Percentiles rank a stretch among this genome's conserved stretches.
Conservation (phyloP, 1,140 invertebrate species). For the Eufriesea mexicana region DNA sequence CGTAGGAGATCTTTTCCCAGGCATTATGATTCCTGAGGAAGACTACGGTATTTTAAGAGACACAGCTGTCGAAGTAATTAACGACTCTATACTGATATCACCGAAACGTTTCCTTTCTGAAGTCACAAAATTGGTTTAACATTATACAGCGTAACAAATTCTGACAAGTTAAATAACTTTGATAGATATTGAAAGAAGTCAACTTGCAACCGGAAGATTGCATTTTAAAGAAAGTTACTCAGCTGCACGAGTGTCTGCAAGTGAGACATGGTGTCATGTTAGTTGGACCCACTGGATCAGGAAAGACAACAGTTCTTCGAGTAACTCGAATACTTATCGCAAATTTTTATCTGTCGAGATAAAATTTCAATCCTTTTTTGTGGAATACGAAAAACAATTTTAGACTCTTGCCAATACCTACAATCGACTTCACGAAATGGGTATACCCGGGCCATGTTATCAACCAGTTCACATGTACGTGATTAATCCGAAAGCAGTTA, state of each 20-base stretch:
- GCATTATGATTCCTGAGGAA: constrained; percentile 88
- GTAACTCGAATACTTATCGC: constrained; percentile 74
- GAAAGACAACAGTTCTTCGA: constrained; percentile 88
- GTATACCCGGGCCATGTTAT: constrained; percentile 83
- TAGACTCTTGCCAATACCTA: constrained; percentile 87
- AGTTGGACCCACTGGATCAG: constrained; percentile 93
- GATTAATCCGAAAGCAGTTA: constrained; percentile 95
- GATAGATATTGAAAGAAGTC: constrained; percentile 81
- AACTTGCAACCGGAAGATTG: constrained; percentile 85
- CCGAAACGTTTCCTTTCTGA: too few relatives aligned
- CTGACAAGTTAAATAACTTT: neutral
- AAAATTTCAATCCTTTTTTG: too few relatives aligned
- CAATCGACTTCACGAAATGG: constrained; percentile 83
- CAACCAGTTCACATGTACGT: constrained; percentile 86
- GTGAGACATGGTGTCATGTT: constrained; percentile 97
- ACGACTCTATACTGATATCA: too few relatives aligned
- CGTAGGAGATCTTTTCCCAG: constrained; percentile 94
- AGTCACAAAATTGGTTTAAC: too few relatives aligned
- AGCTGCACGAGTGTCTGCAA: constrained; percentile 95
- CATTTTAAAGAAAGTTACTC: constrained; percentile 90
- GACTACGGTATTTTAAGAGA: constrained; percentile 89
- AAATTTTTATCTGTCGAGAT: too few relatives aligned
- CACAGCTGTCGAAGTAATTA: constrained; percentile 80
- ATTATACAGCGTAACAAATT: too few relatives aligned
- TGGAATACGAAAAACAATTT: too few relatives aligned